Conservation (phyloP, 2,113 vertebrate species). For the Cacatua alba region DNA sequence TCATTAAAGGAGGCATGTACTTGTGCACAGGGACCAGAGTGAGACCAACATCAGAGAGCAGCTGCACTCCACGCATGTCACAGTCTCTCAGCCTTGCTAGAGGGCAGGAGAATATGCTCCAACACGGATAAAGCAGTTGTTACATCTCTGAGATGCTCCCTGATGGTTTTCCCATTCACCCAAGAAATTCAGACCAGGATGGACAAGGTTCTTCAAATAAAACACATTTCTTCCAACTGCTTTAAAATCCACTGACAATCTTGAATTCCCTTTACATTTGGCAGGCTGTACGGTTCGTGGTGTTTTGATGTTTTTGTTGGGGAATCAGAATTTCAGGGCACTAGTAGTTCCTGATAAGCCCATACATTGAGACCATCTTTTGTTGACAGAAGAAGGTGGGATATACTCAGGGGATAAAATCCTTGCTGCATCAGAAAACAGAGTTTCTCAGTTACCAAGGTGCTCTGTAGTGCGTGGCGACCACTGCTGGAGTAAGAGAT, state of each 20-base stretch:
- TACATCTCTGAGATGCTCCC: background rate
- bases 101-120: background rate
- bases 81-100: background rate
- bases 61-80: background rate
- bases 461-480: background rate
- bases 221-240: background rate
- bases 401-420: background rate
- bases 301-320: background rate
- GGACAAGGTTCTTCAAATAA: background rate
- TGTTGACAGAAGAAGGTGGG: background rate
- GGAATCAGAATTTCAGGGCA: background rate
- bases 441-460: background rate
- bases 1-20: background rate
- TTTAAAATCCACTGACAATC: background rate
- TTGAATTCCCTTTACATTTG: background rate
- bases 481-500: background rate
- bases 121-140: background rate
- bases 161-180: background rate
- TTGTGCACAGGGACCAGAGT: background rate
- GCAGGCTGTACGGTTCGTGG: background rate
- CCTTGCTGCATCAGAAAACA: background rate
- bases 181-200: background rate
- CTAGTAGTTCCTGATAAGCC: background rate
- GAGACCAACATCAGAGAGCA: background rate
- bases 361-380: background rate